Conservation (phyloP, 2,888 invertebrate genomes). For the Lucinisca nassula region DNA sequence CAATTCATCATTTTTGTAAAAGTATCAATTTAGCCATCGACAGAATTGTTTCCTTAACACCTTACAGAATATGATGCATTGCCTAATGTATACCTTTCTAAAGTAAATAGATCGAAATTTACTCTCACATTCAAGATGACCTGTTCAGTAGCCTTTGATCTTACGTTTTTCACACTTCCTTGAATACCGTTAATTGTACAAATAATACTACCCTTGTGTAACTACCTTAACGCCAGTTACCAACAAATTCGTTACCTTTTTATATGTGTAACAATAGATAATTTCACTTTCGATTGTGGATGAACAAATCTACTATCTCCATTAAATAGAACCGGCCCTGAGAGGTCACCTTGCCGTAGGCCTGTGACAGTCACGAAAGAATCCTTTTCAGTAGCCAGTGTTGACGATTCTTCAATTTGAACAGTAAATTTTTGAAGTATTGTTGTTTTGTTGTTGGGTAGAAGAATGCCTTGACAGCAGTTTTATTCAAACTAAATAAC, state of each 20-base stretch:
- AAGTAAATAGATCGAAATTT: conserved; percentile 62
- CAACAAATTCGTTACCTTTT: conserved; percentile 62
- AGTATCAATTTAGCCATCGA: background rate
- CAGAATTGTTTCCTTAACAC: conserved; percentile 3
- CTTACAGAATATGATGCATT: conserved; percentile 54
- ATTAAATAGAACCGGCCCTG: conserved; percentile 34
- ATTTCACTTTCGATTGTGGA: conserved; percentile 59
- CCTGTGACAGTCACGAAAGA: conserved; percentile 17
- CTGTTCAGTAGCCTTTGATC: conserved; percentile 46
- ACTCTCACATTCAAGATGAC: background rate
- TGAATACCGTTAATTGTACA: conserved; percentile 42
- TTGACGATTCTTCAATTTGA: background rate
- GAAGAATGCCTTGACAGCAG: background rate
- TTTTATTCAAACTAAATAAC: conserved; percentile 3
- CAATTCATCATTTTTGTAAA: background rate
- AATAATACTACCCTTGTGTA: conserved; percentile 45
- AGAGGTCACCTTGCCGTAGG: conserved; percentile 56
- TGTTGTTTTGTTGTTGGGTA: background rate
- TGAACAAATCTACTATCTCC: conserved; percentile 60
- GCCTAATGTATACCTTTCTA: conserved; percentile 64
- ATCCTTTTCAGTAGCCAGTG: background rate
- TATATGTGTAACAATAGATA: conserved; percentile 67
- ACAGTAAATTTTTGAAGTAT: background rate
- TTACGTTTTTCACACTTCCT: conserved; percentile 45
- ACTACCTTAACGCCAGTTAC: conserved; percentile 64